Percentiles rank a stretch among this genome's conserved stretches.
Evolutionary conservation across 1,140 invertebrate species (phyloP).

Genomic region (Drosophila trapezifrons): DNA sequence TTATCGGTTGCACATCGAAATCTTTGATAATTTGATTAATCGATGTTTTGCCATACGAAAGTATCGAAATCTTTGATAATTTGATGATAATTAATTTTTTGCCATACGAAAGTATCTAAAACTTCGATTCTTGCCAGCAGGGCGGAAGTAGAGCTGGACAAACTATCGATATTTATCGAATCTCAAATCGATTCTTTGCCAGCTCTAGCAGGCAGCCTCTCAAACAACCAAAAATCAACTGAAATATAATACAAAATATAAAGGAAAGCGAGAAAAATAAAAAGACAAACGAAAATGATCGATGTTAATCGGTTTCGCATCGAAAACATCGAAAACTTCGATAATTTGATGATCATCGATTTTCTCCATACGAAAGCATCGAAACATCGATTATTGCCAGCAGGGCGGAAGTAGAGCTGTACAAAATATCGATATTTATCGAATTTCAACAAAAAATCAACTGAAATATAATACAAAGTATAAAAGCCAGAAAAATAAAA

Average conservation of each 20-base stretch:
- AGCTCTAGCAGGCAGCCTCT: neutral
- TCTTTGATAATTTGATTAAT: neutral
- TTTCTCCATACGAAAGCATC: too few species aligned
- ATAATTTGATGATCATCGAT: neutral
- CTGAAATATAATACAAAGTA: neutral
- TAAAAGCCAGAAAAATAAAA: slow-evolving; percentile 18
- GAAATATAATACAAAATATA: neutral
- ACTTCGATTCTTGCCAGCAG: neutral
- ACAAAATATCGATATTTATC: neutral
- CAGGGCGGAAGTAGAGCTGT: slow-evolving; percentile 1
- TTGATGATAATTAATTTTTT: too few species aligned
- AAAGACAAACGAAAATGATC: neutral
- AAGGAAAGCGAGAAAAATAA: too few species aligned
- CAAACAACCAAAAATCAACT: neutral
- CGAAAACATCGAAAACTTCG: neutral
- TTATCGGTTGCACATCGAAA: neutral
- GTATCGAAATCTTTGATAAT: neutral
- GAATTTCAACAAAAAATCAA: neutral
- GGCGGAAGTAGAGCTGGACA: neutral
- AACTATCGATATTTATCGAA: neutral
- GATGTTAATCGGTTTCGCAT: neutral
- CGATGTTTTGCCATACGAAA: too few species aligned
- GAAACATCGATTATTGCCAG: neutral
- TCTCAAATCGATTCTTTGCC: neutral
- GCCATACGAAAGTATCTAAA: too few species aligned